Conservation (phyloP, 1,140 invertebrate genomes). For the Notospermus geniculatus region DNA sequence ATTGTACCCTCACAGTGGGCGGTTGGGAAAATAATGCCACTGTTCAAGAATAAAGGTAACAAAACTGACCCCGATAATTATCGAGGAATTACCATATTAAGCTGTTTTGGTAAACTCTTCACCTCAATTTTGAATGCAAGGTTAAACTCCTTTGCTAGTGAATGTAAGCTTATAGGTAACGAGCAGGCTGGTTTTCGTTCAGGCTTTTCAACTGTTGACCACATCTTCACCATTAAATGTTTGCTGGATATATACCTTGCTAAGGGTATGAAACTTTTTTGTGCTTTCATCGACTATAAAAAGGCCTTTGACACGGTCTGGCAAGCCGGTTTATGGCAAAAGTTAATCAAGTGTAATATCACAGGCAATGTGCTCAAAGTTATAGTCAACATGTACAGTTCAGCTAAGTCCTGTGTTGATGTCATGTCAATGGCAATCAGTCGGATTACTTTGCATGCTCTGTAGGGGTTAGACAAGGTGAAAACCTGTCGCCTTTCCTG, state of each 20-base stretch:
- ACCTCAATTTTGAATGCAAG: slow-evolving; percentile 9
- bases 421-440: too few relatives aligned
- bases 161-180: background rate
- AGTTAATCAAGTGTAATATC: slow-evolving; percentile 7
- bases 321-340: slow-evolving; percentile 4
- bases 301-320: slow-evolving; percentile 11
- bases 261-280: slow-evolving; percentile 5
- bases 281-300: slow-evolving; percentile 12
- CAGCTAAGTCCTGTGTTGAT: too few relatives aligned
- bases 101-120: slow-evolving; percentile 8
- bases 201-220: slow-evolving; percentile 1
- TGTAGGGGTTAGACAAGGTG: too few relatives aligned
- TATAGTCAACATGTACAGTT: too few relatives aligned
- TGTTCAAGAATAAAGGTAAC: slow-evolving; percentile 14
- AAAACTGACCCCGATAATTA: slow-evolving; percentile 5
- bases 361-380: slow-evolving; percentile 4
- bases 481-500: too few relatives aligned
- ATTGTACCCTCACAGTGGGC: slow-evolving; percentile 8
- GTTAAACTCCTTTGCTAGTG: background rate
- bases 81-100: slow-evolving; percentile 5
- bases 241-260: background rate
- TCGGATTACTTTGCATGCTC: too few relatives aligned
- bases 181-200: background rate
- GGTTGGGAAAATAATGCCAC: slow-evolving; percentile 5
- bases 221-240: slow-evolving; percentile 5